Base-by-base conservation (phyloP, 2,797 vertebrate species). In the Chelon auratus region DNA sequence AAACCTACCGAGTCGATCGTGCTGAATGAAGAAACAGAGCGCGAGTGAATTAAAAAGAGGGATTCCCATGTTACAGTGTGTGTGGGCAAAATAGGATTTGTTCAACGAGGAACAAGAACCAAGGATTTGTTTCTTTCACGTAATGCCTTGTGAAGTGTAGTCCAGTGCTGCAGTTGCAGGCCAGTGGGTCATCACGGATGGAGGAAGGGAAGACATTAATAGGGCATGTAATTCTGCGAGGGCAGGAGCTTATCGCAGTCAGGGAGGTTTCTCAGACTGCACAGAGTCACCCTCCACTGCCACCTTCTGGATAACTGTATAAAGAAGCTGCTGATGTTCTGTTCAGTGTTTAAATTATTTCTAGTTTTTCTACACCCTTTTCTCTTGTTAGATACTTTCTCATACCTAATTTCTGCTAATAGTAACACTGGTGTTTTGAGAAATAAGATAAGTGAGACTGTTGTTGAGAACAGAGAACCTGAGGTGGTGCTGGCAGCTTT, bases 171-270 rank as follows among this genome's bases (percentile, higher is more conserved):
- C 54, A 54, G 74, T 83, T 78, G 68, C 67, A 71, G 77, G 66
- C 75, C 72, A 84, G 79, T 68, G 72, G 84, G 74, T 85, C 71
- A 78, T 77, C 47, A 14, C 12, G 15, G 60, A 26, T 18, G 73
- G 81, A 81, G 58, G 55, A 70, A 66, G 69, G 69, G 66, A 62
- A 43, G 72, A 71, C 80, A 81, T 83, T 82, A 89, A 61, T 70
- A 80, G 83, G 75, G 72, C 77, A 82, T 89, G 84, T 84, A 77
- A 86, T 83, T 83, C 86, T 79, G 78, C 68, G 62, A 82, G 69
- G 68, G 63, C 82, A 77, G 54, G 60, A 81, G 80, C 63, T 78
- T 80, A 66, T 87, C 86, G 68, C 80, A 78, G 80, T 61, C 4
- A 2, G 78, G 60, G 67, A 81, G 77, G 47, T 45, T 78, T 51